phyloP scores from a whole-genome alignment of 1,140 invertebrate genomes.

The Conopomorpha cramerella region DNA sequence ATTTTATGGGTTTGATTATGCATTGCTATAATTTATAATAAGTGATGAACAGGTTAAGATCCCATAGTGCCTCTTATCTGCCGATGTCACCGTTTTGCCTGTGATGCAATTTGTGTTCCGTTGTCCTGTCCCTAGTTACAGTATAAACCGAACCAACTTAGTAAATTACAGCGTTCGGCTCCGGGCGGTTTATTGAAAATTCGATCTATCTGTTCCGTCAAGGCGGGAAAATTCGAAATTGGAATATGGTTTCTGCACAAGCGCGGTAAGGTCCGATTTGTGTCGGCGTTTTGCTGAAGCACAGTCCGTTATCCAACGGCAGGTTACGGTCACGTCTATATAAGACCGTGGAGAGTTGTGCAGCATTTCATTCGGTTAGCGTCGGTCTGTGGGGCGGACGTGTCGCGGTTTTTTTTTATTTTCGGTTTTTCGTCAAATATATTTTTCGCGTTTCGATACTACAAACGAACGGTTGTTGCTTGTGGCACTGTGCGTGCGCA shows the following conservation, averaged over 20 bases:
- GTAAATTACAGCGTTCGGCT: slow-evolving; percentile 48
- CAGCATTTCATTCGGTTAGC: slow-evolving; percentile 57
- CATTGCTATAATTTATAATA: too few species aligned
- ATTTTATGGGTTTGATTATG: too few species aligned
- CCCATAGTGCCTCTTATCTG: too few species aligned
- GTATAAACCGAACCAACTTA: slow-evolving; percentile 16
- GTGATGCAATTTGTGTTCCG: slow-evolving; percentile 25
- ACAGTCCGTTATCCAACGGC: slow-evolving; percentile 56
- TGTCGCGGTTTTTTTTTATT: too few species aligned
- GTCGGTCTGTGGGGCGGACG: slow-evolving; percentile 32
- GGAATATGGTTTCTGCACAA: slow-evolving; percentile 17
- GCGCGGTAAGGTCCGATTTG: slow-evolving; percentile 22
- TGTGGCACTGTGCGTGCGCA: too few species aligned
- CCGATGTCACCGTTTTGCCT: slow-evolving; percentile 8
- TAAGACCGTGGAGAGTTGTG: slow-evolving; percentile 53
- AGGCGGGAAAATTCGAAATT: slow-evolving; percentile 11
- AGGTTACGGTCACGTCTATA: slow-evolving; percentile 58
- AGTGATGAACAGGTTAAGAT: too few species aligned
- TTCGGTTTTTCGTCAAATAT: too few species aligned
- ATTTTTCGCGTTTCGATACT: too few species aligned
- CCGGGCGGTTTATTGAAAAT: slow-evolving; percentile 54
- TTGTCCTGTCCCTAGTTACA: slow-evolving; percentile 27
- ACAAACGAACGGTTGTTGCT: too few species aligned
- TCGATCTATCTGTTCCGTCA: slow-evolving; percentile 42
- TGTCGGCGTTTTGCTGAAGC: slow-evolving; percentile 15